Base-by-base conservation (phyloP, 2,888 invertebrate species). In the Aleiodes leptofemur region DNA sequence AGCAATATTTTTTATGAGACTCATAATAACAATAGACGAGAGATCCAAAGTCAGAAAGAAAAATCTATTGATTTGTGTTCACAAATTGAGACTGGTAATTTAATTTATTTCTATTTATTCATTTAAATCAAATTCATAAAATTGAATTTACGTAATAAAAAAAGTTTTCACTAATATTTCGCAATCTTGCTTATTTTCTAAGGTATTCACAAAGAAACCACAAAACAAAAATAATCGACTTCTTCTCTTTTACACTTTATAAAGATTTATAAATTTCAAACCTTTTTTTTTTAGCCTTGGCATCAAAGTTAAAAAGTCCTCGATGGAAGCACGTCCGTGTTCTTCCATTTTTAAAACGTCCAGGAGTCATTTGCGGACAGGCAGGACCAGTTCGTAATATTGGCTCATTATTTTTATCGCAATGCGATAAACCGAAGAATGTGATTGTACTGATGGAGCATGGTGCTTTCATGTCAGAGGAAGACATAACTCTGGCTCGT, bases 311-410 rank as follows among this genome's bases (percentile, higher is more conserved):
- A 14, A 83, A 81, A 43, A 83, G 80, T 64, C 83, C 82, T 68
- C 87, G 86, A 73, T 88, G 87, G 86, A 89, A 88, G 76, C 85
- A 86, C 72, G 78, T 89, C n/a, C 87, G 88, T 55, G 82, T 89
- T 3, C 50, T 68, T 16, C 68, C 68, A 38, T 78, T 89, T 48
- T 72, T 78, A 7, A 76, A 77, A 68, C 86, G 87, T 70, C 89
- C 88, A 11, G 84, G 85, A 13, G 85, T 84, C 14, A 86, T 88
- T 82, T 89, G 89, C 61, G 89, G 89, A 5, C 86, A 87, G n/a
- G 84, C 87, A 0, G 88, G 84, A 77, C 79, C 86, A 9, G 84
- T 85, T 3, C 87, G 88, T 11, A 88, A 89, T 16, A 83, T 88
- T 14, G 89, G 89, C 5, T 85, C 88, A 1, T 80, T 89, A 38